Base-by-base conservation (phyloP, 2,888 invertebrate genomes). In the Lucinisca nassula region DNA sequence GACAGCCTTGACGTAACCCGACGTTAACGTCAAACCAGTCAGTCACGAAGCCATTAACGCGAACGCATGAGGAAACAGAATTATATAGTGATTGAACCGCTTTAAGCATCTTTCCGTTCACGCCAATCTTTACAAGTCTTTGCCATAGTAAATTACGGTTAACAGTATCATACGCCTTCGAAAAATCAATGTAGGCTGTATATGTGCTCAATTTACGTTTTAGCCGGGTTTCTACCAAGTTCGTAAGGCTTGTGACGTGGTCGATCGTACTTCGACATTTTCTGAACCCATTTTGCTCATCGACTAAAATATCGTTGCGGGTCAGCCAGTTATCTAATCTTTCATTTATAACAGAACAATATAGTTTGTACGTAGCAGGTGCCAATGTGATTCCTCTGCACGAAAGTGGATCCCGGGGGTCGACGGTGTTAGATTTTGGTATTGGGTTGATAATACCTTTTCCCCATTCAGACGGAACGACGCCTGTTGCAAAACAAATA, bases 201-300 rank as follows among this genome's bases (percentile, higher is more conserved):
- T 45, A 45, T 14, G 45, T 45, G 45, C 45, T 45, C 45, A 45
- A 14, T 45, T 45, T 45, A 8, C 45, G 45, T 45, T 45, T 45
- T 12, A 45, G 8, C 10, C 45, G 45, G 14, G 75, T 61, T n/a
- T 76, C 75, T 17, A 82, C 61, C 27, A 45, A 61, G 32, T 30
- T 61, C 8, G 82, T 75, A 21, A 82, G 27, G 6, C 61, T n/a
- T 1, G 32, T 74, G 12, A 82, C n/a, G 32, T 82, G 82, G 27
- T 82, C 82, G 27, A 75, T 1, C 3, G 75, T 75, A 1, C 37
- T 45, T 4, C 75, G 40, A 10, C 40, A 32, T 75, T 76, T 82
- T 21, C 82, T 24, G 49, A 82, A 82, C 21, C 82, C 76, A 67
- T 82, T 82, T 24, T 82, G 82, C 32, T 82, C 82, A 61, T 82